Evolutionary conservation across 2,888 invertebrate genomes (phyloP).

Genomic region (Scaptomyza tumidula): DNA sequence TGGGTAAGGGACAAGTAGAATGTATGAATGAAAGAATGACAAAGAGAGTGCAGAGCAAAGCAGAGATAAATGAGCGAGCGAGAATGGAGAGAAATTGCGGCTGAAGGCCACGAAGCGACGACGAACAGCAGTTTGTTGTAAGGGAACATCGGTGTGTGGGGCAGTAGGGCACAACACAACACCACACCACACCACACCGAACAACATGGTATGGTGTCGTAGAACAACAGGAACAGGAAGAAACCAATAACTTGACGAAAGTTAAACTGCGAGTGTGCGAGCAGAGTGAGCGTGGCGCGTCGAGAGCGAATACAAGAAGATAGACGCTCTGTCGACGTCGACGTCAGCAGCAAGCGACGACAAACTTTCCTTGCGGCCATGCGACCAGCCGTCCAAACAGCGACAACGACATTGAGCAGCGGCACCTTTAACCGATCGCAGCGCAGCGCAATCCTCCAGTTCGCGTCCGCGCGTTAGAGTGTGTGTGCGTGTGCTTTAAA

Average conservation of each 20-base stretch:
- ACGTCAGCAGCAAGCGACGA: conserved; percentile 11
- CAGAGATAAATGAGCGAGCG: conserved; percentile 21
- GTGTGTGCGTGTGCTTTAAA: conserved; percentile 12
- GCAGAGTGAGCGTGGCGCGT: conserved; percentile 14
- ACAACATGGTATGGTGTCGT: conserved; percentile 38
- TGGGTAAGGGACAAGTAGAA: conserved; percentile 38
- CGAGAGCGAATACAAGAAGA: conserved; percentile 54
- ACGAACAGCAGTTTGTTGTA: conserved; percentile 10
- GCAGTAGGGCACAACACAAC: conserved; percentile 62
- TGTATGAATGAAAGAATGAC: conserved; percentile 53
- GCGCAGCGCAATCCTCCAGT: conserved; percentile 45
- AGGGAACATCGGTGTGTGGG: conserved; percentile 62
- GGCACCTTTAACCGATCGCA: conserved; percentile 82
- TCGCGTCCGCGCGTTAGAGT: conserved; percentile 13
- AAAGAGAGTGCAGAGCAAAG: conserved; percentile 3
- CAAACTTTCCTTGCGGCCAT: conserved; percentile 79
- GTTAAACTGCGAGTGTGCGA: conserved; percentile 23
- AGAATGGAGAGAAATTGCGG: conserved; percentile 32
- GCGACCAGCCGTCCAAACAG: conserved; percentile 66
- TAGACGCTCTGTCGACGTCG: conserved; percentile 44
- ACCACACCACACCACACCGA: too few species aligned
- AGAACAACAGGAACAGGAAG: conserved; percentile 75
- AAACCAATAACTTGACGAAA: conserved; percentile 73
- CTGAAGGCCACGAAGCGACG: conserved; percentile 52
- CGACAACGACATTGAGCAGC: conserved; percentile 76